Evolutionary conservation across 92 coral and sea anemone genomes (phyloP).

Genomic region (Porites rus): DNA sequence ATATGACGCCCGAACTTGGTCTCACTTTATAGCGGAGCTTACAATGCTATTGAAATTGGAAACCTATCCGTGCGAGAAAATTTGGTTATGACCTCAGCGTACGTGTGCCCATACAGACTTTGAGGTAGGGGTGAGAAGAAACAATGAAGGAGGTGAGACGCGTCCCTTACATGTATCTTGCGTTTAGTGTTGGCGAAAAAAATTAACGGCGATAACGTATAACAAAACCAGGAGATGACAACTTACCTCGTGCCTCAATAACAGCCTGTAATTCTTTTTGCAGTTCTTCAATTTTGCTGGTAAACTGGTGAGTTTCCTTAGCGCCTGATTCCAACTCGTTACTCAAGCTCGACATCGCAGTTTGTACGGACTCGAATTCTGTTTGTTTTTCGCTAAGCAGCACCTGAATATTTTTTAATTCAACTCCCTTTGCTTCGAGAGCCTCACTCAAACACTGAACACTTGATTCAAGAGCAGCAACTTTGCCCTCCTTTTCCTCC

Average conservation of each 20-base stretch:
- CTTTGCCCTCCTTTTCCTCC: slow-evolving; percentile 43
- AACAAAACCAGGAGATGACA: neutral
- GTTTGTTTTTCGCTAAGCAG: slow-evolving; percentile 59
- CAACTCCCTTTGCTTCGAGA: slow-evolving; percentile 64
- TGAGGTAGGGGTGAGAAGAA: too few relatives aligned
- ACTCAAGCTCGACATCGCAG: slow-evolving; percentile 60
- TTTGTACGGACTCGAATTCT: slow-evolving; percentile 73
- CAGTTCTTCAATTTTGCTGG: slow-evolving; percentile 63
- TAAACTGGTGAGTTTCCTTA: slow-evolving; percentile 42
- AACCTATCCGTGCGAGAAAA: too few relatives aligned
- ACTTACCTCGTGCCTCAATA: slow-evolving; percentile 67
- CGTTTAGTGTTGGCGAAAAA: too few relatives aligned
- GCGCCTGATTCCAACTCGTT: slow-evolving; percentile 68
- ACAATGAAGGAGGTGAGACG: too few relatives aligned
- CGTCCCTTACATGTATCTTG: too few relatives aligned
- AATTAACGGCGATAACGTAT: too few relatives aligned
- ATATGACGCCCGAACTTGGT: too few relatives aligned
- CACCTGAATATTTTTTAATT: slow-evolving; percentile 66
- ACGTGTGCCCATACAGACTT: too few relatives aligned
- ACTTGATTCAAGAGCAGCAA: slow-evolving; percentile 60
- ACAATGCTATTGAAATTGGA: too few relatives aligned
- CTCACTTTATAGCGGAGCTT: too few relatives aligned
- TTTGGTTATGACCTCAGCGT: too few relatives aligned
- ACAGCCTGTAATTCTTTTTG: slow-evolving; percentile 66
- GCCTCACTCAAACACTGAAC: slow-evolving; percentile 57